Evolutionary conservation across 2,888 invertebrate genomes (phyloP), one percentile per base, ranked within the genome.

Genomic region (Tenodera sinensis): DNA sequence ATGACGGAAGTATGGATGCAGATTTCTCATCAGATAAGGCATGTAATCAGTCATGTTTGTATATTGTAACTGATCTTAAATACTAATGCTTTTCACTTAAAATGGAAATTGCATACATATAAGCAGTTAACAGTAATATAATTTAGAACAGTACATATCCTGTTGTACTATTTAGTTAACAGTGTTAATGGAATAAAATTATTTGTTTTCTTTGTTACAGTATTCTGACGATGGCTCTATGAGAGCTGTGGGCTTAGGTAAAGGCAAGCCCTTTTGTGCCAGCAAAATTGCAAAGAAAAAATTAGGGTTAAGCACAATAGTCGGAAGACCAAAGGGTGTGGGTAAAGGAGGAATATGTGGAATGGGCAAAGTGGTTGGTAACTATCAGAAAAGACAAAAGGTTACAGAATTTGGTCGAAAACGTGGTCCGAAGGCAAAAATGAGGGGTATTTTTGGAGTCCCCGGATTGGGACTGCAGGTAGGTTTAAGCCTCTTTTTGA

Each of bases 351-450:
- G 90, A 92, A 20, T 71, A 71, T 93, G 91, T 83, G 91, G 92
- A 47, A 91, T 94, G 0, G 96, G 96, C 14, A 97, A 97, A 93
- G 93, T 96, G 89, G 96, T 96, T 84, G 93, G 96, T 89, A 96
- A 96, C 85, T 96, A 96, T 92, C 96, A 97, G 92, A 97, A 97
- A 92, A 94, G 96, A 28, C 96, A 96, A 91, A 94, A 96, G 87
- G 94, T 97, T 85, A 95, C 95, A 30, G 97, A 97, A 91, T 96
- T 97, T 92, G 96, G 97, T 54, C 94, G 98, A 90, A 98, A 98
- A 92, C 95, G 98, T 90, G 97, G 97, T 12, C 96, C 97, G 2
- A 98, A 98, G 93, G 96, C 97, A 25, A 98, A 98, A 94, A 97
- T 98, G 96, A 94, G 97, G 87, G 97, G 97, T 7, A 95, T 97